A percentile compares a stretch with the other conserved stretches of the same genome.
Conservation (phyloP, 2,797 vertebrate species). For the Cygnus olor region DNA sequence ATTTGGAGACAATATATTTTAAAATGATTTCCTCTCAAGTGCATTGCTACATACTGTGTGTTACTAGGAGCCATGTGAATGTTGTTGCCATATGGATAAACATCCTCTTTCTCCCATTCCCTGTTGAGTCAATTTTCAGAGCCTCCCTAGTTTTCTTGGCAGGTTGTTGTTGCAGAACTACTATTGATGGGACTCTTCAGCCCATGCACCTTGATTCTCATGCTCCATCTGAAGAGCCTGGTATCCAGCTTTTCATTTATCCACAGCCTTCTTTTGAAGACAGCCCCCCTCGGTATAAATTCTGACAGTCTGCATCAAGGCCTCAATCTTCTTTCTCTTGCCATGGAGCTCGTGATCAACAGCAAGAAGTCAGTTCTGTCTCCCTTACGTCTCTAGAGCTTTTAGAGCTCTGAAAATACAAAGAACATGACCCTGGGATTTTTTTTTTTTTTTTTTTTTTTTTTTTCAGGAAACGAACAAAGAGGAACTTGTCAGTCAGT, state of each 20-base stretch:
- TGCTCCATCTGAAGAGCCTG: background rate
- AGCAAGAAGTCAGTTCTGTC: constrained; percentile 67
- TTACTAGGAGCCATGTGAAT: background rate
- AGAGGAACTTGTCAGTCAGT: constrained; percentile 70
- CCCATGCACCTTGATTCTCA: constrained; percentile 25
- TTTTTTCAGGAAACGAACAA: constrained; percentile 51
- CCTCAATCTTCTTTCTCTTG: constrained; percentile 59
- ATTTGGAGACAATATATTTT: constrained; percentile 44
- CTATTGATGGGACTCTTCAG: constrained; percentile 56
- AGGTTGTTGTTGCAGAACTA: constrained; percentile 34
- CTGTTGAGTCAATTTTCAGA: constrained; percentile 33
- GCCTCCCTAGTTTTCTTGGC: constrained; percentile 14
- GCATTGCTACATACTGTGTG: background rate
- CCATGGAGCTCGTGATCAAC: constrained; percentile 65
- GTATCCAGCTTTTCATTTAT: constrained; percentile 53
- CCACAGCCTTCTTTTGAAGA: constrained; percentile 53
- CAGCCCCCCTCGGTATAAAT: constrained; percentile 34
- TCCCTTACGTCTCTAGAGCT: constrained; percentile 62
- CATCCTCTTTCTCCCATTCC: constrained; percentile 36
- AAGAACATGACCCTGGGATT: constrained; percentile 65
- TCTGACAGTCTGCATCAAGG: constrained; percentile 61
- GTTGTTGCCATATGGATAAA: constrained; percentile 56
- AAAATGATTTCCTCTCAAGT: constrained; percentile 49
- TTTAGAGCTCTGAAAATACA: constrained; percentile 76
- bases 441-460: constrained; percentile 31